Evolutionary conservation across 1,140 invertebrate species (phyloP).

Genomic region (Heliothis subflexa): DNA sequence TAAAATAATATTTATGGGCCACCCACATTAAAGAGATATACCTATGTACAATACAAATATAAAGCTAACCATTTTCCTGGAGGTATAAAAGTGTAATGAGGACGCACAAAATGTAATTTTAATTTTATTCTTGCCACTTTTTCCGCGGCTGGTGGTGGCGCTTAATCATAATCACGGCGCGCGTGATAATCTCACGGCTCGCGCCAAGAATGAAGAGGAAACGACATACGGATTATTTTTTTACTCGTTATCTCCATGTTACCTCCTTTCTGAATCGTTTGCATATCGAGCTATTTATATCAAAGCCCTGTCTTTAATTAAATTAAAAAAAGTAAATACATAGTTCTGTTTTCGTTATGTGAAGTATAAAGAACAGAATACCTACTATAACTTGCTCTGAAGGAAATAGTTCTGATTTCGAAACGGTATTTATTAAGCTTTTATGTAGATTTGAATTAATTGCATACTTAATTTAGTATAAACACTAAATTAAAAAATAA

Average conservation of each 20-base stretch:
- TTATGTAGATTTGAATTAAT: background rate
- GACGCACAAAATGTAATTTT: conserved; percentile 74
- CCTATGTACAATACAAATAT: conserved; percentile 35
- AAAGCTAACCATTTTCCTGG: conserved; percentile 37
- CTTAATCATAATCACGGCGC: conserved; percentile 76
- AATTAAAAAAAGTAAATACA: no score
- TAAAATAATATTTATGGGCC: conserved; percentile 12
- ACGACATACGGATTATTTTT: conserved; percentile 68
- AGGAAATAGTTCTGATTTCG: no score
- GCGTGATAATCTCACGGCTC: conserved; percentile 61
- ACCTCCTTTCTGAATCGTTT: conserved; percentile 60
- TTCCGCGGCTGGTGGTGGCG: conserved; percentile 64
- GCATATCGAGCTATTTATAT: conserved; percentile 1
- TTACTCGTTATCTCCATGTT: conserved; percentile 60
- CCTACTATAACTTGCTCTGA: no score
- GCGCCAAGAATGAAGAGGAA: conserved; percentile 61
- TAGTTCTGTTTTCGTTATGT: no score
- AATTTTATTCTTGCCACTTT: conserved; percentile 71
- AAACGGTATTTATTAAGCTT: background rate
- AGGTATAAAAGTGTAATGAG: conserved; percentile 59
- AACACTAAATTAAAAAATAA: no score
- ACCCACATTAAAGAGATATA: background rate
- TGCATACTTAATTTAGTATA: no score
- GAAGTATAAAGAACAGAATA: no score
- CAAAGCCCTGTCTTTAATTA: background rate